phyloP scores from a whole-genome alignment of 2,888 invertebrate genomes.

The Metopia argyrocephala region DNA sequence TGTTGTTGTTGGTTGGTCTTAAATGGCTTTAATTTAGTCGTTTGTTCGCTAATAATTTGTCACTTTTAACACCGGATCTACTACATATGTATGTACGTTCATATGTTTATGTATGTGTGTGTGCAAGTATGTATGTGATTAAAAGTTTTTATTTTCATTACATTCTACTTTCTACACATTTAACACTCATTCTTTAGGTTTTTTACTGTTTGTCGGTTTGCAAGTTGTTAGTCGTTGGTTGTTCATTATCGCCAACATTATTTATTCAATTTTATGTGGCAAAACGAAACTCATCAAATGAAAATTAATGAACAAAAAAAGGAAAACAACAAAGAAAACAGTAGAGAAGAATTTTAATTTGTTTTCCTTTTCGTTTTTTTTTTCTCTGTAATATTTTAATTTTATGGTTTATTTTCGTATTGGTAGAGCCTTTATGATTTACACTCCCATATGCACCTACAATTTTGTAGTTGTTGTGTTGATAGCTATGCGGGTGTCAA shows the following conservation, averaged over 20 bases:
- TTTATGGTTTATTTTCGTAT: not conserved
- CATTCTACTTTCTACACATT: too few relatives aligned
- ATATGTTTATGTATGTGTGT: too few relatives aligned
- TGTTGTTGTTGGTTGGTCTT: not conserved
- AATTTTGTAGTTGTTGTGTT: slow-evolving; percentile 12
- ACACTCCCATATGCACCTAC: not conserved
- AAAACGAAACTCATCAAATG: slow-evolving; percentile 6
- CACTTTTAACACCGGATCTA: slow-evolving; percentile 12
- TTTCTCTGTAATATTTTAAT: not conserved
- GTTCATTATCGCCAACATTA: slow-evolving; percentile 25
- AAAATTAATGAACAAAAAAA: not conserved
- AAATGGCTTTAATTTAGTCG: not conserved
- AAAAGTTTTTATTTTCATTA: not conserved
- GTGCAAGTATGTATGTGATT: too few relatives aligned
- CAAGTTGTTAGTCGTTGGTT: not conserved
- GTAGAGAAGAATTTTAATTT: slow-evolving; percentile 12
- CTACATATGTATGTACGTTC: too few relatives aligned
- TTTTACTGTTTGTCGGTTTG: not conserved
- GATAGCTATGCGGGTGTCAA: not conserved
- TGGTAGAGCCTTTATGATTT: slow-evolving; percentile 28
- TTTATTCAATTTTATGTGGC: slow-evolving; percentile 41
- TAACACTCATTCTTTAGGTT: not conserved
- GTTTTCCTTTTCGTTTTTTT: slow-evolving; percentile 20
- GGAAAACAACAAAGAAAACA: not conserved
- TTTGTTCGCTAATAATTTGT: slow-evolving; percentile 21